Base-by-base conservation (phyloP, 2,113 vertebrate species). In the Sceloporus undulatus region DNA sequence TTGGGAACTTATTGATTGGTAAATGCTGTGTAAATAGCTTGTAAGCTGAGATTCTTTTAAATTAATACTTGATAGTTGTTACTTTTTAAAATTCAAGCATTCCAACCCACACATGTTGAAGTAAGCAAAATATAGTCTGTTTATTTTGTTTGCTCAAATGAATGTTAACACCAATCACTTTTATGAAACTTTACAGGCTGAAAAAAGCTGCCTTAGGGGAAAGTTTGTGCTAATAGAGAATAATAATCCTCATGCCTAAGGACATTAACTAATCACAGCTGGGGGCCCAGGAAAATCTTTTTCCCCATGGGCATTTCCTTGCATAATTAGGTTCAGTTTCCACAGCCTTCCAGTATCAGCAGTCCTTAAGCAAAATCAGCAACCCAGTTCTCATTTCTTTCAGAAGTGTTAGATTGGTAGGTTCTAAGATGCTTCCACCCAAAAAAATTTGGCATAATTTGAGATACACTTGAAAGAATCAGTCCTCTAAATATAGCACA, bases 21-120 rank as follows among this genome's bases (percentile, higher is more conserved):
- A 92, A 88, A 91, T 84, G 48, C 52, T 88, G 79, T 87, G 92
- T 87, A 93, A 93, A 91, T 89, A 87, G 77, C 86, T 91, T 94
- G 38, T 87, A 88, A 90, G 75, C 40, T 68, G 84, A 75, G 52
- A 93, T 90, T 87, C 91, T 81, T 81, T 80, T 56, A 87, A 71
- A 87, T 70, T 59, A 80, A 81, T 81, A 73, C 54, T 73, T 73
- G 42, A 73, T 38, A 73, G 48, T 80, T 56, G 13, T 68, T 18
- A 6, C 29, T 48, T 34, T 73, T 73, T 84, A 70, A 66, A 23
- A 70, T 70, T 4, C 23, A 56, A 70, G 14, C 5, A 38, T 88
- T 75, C 73, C 76, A 80, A 88, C 59, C 84, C 62, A 91, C 89
- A 89, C 85, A 79, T 87, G 6, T 86, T 92, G 90, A 38, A 85